Evolutionary conservation across 2,113 vertebrate genomes (phyloP).

Genomic region (Equus przewalskii): DNA sequence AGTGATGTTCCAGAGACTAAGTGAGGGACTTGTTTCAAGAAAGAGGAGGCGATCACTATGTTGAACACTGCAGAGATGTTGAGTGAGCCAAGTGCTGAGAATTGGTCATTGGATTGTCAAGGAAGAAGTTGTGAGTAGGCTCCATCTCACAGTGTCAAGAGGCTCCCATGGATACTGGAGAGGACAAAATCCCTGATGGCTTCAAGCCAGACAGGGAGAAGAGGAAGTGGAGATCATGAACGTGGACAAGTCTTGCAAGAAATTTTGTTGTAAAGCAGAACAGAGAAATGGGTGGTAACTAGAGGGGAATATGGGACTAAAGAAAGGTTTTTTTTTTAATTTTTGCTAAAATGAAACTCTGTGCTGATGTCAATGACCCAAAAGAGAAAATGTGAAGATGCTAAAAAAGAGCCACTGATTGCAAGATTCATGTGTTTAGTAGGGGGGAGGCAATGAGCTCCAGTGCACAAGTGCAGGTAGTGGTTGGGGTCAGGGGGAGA

Average conservation of each 20-base stretch:
- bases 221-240: background rate
- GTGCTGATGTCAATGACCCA: background rate
- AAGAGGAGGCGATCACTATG: background rate
- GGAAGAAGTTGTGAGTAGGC: background rate
- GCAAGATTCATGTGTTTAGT: background rate
- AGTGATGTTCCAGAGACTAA: background rate
- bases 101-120: background rate
- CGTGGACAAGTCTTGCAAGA: background rate
- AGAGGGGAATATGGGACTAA: background rate
- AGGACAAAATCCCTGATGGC: background rate
- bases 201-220: background rate
- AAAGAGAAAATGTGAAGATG: constrained; percentile 2
- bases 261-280: background rate
- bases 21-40: background rate
- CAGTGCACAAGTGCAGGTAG: background rate
- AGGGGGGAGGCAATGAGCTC: background rate
- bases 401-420: background rate
- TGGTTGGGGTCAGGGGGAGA: background rate
- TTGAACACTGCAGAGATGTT: background rate
- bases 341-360: background rate
- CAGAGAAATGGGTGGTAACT: background rate
- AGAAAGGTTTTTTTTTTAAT: background rate
- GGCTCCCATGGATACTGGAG: background rate
- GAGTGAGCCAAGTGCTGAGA: background rate
- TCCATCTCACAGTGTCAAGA: background rate